These are phyloP conservation scores for Cephalopachus bancanus DNA, from an alignment of 2,797 vertebrate genomes.

Conservation along the genomic window DNA sequence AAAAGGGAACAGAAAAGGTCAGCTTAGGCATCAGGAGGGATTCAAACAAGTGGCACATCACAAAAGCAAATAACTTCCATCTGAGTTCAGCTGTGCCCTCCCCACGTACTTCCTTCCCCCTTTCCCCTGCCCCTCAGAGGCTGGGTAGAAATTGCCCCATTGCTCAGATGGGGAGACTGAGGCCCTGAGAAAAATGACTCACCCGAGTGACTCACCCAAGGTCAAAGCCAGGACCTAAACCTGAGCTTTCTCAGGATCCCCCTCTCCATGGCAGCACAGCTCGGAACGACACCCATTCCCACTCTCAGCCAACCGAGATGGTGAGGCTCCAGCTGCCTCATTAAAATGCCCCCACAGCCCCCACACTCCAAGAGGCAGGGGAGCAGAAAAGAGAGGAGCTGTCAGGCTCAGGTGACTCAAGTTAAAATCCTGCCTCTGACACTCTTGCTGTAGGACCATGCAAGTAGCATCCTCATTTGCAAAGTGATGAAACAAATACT, in stretches of 20 bases:
- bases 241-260: not conserved
- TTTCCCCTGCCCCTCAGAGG: not conserved
- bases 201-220: not conserved
- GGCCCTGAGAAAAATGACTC: not conserved
- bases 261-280: accelerated
- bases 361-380: not conserved
- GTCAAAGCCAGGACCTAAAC: not conserved
- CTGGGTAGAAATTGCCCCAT: not conserved
- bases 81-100: not conserved
- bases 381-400: not conserved
- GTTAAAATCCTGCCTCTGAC: not conserved
- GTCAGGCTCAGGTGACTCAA: not conserved
- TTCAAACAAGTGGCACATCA: not conserved
- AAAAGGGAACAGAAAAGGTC: constrained; percentile 39
- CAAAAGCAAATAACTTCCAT: not conserved
- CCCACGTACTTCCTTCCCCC: not conserved
- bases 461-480: not conserved
- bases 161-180: not conserved
- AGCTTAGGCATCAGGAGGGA: not conserved
- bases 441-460: not conserved
- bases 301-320: accelerated
- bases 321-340: not conserved
- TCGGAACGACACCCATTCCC: not conserved
- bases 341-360: not conserved
- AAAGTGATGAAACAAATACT: not conserved